These are phyloP conservation scores for Peromyscus aztecus DNA, from an alignment of 2,797 vertebrate species.

Conservation along the genomic window DNA sequence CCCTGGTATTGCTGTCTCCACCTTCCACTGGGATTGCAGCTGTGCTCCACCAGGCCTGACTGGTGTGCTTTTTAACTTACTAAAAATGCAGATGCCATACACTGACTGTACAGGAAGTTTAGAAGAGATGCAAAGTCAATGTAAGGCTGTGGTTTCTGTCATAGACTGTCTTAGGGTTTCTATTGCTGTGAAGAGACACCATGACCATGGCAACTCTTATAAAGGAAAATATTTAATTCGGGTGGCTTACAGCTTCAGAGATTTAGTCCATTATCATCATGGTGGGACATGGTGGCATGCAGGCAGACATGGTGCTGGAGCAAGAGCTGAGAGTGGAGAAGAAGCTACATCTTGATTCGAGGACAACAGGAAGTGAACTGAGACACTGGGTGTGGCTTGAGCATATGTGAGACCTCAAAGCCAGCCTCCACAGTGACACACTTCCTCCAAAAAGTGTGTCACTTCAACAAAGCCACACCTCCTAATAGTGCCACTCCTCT, in stretches of 20 bases:
- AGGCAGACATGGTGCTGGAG: neutral
- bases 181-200: neutral
- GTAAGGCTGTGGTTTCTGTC: neutral
- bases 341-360: neutral
- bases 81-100: neutral
- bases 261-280: neutral
- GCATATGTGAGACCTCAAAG: neutral
- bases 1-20: neutral
- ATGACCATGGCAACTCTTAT: neutral
- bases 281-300: neutral
- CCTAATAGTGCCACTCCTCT: neutral
- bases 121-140: neutral
- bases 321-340: neutral
- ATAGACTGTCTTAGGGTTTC: neutral
- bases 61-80: conserved; percentile 21
- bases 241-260: neutral
- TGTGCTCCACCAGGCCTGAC: neutral
- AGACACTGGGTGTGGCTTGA: neutral
- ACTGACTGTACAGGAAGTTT: neutral
- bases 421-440: neutral
- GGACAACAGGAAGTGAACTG: neutral
- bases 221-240: neutral
- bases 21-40: neutral
- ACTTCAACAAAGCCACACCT: neutral
- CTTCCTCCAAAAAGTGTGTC: neutral